Conservation (phyloP, 2,797 vertebrate species). For the Galagoides demidoff region DNA sequence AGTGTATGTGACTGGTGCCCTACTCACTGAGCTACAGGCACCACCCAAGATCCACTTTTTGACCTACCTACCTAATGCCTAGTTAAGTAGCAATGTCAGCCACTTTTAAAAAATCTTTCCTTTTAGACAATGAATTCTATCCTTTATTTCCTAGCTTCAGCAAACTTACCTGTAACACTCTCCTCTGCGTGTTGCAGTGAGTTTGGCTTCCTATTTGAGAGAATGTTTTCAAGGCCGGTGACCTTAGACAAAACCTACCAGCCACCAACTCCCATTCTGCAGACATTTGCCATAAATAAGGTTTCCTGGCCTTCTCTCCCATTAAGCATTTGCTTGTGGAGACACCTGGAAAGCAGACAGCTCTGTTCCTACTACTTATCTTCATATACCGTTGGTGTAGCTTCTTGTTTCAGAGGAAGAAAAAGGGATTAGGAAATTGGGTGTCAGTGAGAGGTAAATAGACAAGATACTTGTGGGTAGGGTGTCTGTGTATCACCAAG, state of each 20-base stretch:
- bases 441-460: background rate
- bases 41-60: background rate
- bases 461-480: background rate
- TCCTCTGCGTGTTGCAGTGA: background rate
- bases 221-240: background rate
- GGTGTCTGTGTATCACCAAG: background rate
- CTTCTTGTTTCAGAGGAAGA: background rate
- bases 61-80: background rate
- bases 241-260: background rate
- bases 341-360: background rate
- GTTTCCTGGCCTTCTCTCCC: background rate
- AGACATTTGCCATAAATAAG: background rate
- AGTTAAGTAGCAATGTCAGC: background rate
- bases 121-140: slow-evolving; percentile 3
- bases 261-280: background rate
- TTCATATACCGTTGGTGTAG: background rate
- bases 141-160: background rate
- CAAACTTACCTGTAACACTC: background rate
- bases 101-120: background rate
- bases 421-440: background rate
- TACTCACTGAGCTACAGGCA: too few species aligned
- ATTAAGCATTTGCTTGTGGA: background rate
- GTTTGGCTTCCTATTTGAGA: background rate
- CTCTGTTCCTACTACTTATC: background rate
- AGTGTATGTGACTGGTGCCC: too few species aligned